Conservation (phyloP, 2,888 invertebrate species). For the Scaptomyza flava region DNA sequence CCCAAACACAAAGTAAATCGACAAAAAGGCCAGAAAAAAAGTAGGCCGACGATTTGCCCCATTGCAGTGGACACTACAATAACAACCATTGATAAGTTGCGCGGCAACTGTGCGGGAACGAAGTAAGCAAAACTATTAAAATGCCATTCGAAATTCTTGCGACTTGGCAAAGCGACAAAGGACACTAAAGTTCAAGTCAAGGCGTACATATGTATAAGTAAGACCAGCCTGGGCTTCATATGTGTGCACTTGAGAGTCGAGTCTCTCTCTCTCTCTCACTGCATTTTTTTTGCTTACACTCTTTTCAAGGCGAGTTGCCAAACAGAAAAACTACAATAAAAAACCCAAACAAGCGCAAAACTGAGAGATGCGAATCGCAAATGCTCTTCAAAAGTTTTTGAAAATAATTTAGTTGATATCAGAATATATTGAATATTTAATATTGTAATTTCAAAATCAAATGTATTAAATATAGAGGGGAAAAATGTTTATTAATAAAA, state of each 20-base stretch:
- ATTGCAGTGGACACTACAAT: conserved; percentile 3
- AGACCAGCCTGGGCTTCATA: conserved; percentile 16
- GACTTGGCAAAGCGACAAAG: conserved; percentile 41
- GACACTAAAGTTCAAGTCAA: conserved; percentile 12
- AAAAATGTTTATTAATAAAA: too few species aligned
- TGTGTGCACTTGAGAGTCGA: conserved; percentile 5
- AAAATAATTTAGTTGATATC: too few species aligned
- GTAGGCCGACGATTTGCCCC: conserved; percentile 29
- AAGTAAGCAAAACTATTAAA: conserved; percentile 66
- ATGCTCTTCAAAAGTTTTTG: background rate
- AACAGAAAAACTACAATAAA: background rate
- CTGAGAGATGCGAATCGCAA: background rate
- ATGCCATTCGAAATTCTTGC: conserved; percentile 69
- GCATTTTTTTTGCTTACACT: background rate
- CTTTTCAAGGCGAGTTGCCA: conserved; percentile 1
- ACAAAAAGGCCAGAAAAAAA: conserved; percentile 11
- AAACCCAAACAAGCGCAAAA: background rate
- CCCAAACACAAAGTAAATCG: background rate
- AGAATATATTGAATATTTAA: too few species aligned
- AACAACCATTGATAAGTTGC: conserved; percentile 9
- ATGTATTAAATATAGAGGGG: too few species aligned
- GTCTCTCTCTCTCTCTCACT: too few species aligned
- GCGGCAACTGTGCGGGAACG: background rate
- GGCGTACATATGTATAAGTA: background rate
- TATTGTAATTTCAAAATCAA: too few species aligned